Percentiles rank a stretch among this genome's conserved stretches.
phyloP scores from a whole-genome alignment of 2,797 vertebrate genomes.

The Gallirallus australis region DNA sequence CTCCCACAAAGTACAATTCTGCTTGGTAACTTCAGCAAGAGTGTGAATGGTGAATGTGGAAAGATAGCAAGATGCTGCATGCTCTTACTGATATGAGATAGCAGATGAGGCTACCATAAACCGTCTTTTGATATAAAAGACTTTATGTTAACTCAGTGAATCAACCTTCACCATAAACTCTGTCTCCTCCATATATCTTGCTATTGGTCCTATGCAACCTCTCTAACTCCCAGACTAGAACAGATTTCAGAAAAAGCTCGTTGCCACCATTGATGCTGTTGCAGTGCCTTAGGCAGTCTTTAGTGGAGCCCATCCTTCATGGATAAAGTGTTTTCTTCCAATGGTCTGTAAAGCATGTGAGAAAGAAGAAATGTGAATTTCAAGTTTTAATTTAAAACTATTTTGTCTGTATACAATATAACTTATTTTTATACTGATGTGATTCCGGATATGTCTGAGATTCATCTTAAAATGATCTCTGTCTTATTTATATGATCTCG shows the following conservation, averaged over 20 bases:
- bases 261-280: not conserved
- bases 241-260: not conserved
- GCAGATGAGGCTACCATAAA: not conserved
- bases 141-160: conserved; percentile 10
- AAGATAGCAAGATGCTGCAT: conserved; percentile 21
- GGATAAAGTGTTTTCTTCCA: not conserved
- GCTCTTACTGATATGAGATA: not conserved
- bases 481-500: not conserved
- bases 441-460: not conserved
- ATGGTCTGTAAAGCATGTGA: not conserved
- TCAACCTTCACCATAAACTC: not conserved
- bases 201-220: not conserved
- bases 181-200: not conserved
- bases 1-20: not conserved
- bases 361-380: not conserved
- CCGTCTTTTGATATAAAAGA: not conserved
- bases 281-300: not conserved
- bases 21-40: not conserved
- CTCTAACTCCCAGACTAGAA: not conserved
- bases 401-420: not conserved
- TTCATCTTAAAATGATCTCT: not conserved
- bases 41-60: not conserved
- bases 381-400: not conserved
- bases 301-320: not conserved
- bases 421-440: not conserved